Evolutionary conservation across 2,113 vertebrate genomes (phyloP).

Genomic region (Strigops habroptila): DNA sequence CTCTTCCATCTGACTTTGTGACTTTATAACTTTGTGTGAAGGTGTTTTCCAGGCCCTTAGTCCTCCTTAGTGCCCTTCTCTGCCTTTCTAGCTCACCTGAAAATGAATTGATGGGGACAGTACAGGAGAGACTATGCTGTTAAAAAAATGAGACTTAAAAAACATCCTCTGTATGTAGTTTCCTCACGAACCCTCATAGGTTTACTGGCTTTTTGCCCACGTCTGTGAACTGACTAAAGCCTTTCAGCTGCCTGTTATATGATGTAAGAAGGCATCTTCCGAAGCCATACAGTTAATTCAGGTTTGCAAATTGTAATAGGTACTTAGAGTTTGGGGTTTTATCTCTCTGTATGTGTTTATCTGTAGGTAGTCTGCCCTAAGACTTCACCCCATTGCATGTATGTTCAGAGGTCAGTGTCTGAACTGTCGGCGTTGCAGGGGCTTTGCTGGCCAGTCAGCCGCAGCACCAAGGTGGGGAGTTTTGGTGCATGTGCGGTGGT

Average conservation of each 20-base stretch:
- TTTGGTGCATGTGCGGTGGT: rapidly evolving
- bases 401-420: neutral
- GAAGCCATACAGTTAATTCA: neutral
- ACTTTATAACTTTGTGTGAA: neutral
- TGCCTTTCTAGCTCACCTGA: neutral
- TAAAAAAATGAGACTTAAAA: neutral
- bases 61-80: neutral
- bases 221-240: neutral
- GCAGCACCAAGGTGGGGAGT: neutral
- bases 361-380: neutral
- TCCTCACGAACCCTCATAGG: neutral
- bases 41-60: neutral
- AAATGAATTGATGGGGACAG: neutral
- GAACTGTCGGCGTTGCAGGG: neutral
- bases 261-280: neutral
- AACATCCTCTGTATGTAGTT: neutral
- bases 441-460: neutral
- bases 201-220: neutral
- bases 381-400: rapidly evolving
- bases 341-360: neutral
- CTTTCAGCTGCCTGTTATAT: neutral
- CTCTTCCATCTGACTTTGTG: neutral
- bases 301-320: neutral
- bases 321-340: neutral
- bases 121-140: neutral